Evolutionary conservation across 2,797 vertebrate genomes (phyloP).

Genomic region (Tarsius wallacei): DNA sequence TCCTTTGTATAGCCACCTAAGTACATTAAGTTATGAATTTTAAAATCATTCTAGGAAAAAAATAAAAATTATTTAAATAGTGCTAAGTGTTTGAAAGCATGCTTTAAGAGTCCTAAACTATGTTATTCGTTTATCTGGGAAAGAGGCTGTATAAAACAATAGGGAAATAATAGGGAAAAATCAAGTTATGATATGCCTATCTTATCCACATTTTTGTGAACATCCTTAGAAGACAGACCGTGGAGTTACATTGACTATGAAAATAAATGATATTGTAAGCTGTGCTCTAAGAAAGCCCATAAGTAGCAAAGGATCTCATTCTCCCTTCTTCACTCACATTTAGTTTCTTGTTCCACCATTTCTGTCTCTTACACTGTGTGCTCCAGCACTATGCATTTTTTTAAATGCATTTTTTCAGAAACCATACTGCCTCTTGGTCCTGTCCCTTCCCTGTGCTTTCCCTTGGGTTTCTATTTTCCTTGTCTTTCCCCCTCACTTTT

Average conservation of each 20-base stretch:
- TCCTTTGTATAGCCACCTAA: too few species aligned
- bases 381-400: not conserved
- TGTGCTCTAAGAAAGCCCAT: not conserved
- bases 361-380: not conserved
- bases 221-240: not conserved
- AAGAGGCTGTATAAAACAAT: not conserved
- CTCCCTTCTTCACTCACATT: not conserved
- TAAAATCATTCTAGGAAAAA: not conserved
- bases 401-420: not conserved
- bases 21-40: not conserved
- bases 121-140: not conserved
- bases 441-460: not conserved
- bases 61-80: not conserved
- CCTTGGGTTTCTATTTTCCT: not conserved
- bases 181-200: not conserved
- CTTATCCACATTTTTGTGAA: not conserved
- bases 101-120: constrained; percentile 23
- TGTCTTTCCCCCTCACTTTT: not conserved
- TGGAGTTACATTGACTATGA: not conserved
- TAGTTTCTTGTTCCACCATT: not conserved
- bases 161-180: not conserved
- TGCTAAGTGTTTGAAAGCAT: not conserved
- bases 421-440: not conserved
- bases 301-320: not conserved
- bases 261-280: not conserved